These are phyloP conservation scores for Dendrophyllia cribrosa DNA, from an alignment of 64 coral and sea anemone species.

Conservation along the genomic window DNA sequence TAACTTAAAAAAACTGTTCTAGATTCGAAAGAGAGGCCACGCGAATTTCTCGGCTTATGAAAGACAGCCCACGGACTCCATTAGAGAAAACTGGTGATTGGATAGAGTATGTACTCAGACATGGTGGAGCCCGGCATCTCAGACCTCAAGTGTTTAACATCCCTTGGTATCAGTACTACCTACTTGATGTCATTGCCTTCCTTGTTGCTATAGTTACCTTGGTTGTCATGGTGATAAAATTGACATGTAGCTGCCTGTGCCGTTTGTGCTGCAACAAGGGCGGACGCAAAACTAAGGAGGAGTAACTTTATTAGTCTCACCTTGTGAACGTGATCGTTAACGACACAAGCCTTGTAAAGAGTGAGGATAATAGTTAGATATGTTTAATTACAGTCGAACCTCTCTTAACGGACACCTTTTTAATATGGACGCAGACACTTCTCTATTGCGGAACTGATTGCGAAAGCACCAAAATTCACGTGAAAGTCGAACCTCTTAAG, in stretches of 20 bases:
- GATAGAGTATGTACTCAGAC: constrained; percentile 47
- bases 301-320: too few relatives aligned
- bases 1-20: too few relatives aligned
- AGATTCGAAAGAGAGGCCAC: constrained; percentile 17
- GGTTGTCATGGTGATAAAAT: background rate
- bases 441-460: too few relatives aligned
- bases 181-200: constrained; percentile 19
- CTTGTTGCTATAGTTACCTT: background rate
- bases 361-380: too few relatives aligned
- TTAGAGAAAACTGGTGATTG: constrained; percentile 26
- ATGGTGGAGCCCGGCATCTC: constrained; percentile 14
- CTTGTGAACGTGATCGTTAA: too few relatives aligned
- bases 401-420: too few relatives aligned
- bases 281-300: too few relatives aligned
- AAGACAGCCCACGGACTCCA: constrained; percentile 13
- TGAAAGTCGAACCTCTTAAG: too few relatives aligned
- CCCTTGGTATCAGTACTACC: constrained; percentile 51
- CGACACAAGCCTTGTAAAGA: too few relatives aligned
- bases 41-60: constrained; percentile 10
- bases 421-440: too few relatives aligned
- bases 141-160: background rate
- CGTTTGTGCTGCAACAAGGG: constrained; percentile 7
- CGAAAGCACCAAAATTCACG: too few relatives aligned
- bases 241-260: background rate
- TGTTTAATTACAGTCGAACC: too few relatives aligned